Conservation (phyloP, 1,140 invertebrate genomes). For the Papilio dardanus region DNA sequence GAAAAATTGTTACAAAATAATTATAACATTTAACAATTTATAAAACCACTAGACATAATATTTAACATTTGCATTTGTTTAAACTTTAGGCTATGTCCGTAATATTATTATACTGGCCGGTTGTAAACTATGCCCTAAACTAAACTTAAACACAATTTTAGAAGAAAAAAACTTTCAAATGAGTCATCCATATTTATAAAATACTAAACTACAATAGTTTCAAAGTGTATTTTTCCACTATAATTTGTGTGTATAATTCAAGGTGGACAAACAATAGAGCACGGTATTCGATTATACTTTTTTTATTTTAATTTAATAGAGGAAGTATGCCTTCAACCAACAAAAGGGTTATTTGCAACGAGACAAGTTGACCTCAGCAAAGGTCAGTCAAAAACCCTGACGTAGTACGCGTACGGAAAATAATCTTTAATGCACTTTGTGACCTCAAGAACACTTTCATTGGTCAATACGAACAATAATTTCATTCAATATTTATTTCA, state of each 20-base stretch:
- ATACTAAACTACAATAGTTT: background rate
- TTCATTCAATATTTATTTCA: too few species aligned
- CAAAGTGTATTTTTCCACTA: background rate
- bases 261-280: background rate
- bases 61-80: too few species aligned
- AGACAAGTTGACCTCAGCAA: slow-evolving; percentile 31
- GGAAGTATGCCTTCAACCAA: slow-evolving; percentile 15
- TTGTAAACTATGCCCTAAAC: too few species aligned
- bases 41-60: too few species aligned
- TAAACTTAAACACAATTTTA: too few species aligned
- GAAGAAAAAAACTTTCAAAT: too few species aligned
- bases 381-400: slow-evolving; percentile 26
- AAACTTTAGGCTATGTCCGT: too few species aligned
- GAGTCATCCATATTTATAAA: too few species aligned
- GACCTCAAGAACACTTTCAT: background rate
- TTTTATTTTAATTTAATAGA: background rate
- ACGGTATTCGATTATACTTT: background rate
- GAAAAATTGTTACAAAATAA: too few species aligned
- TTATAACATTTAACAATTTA: too few species aligned
- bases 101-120: too few species aligned
- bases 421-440: slow-evolving; percentile 14
- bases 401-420: slow-evolving; percentile 21
- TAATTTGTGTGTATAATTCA: background rate
- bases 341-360: slow-evolving; percentile 29
- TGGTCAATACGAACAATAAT: background rate